Evolutionary conservation across 1,140 invertebrate species (phyloP).

Genomic region (Physella acuta): DNA sequence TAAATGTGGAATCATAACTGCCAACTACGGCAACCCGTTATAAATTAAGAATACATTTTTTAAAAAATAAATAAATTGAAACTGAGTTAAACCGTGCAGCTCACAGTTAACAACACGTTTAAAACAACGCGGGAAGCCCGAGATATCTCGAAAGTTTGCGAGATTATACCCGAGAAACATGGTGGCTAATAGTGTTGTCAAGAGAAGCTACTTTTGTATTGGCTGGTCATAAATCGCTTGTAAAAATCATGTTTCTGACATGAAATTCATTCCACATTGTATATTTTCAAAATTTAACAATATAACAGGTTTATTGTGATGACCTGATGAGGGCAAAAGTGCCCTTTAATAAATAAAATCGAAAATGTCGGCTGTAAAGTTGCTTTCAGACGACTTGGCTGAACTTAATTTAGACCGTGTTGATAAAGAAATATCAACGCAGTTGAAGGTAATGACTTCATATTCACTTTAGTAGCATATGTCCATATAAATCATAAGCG

Average conservation of each 20-base stretch:
- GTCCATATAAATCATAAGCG: too few species aligned
- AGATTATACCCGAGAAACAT: constrained; percentile 30
- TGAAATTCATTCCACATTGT: neutral
- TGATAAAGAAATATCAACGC: constrained; percentile 20
- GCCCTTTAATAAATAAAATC: constrained; percentile 5
- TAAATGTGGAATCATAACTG: too few species aligned
- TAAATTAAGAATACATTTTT: too few species aligned
- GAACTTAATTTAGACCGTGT: constrained; percentile 17
- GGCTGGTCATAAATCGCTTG: neutral
- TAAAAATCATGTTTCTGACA: constrained; percentile 4
- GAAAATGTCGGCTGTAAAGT: constrained; percentile 24
- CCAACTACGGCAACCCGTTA: too few species aligned
- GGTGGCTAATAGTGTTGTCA: constrained; percentile 34
- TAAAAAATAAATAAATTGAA: too few species aligned
- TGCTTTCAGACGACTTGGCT: constrained; percentile 22
- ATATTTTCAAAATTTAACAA: neutral
- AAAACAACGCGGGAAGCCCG: constrained; percentile 19
- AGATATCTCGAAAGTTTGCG: constrained; percentile 29
- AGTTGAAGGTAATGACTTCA: constrained; percentile 17
- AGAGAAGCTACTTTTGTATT: constrained; percentile 31
- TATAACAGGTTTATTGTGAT: constrained; percentile 12
- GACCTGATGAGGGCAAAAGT: constrained; percentile 19
- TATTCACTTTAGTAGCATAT: too few species aligned
- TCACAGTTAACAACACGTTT: too few species aligned
- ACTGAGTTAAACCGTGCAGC: too few species aligned